A percentile compares a stretch with the other conserved stretches of the same genome.
Conservation (phyloP, 2,888 invertebrate genomes). For the Pollenia griseotomentosa region DNA sequence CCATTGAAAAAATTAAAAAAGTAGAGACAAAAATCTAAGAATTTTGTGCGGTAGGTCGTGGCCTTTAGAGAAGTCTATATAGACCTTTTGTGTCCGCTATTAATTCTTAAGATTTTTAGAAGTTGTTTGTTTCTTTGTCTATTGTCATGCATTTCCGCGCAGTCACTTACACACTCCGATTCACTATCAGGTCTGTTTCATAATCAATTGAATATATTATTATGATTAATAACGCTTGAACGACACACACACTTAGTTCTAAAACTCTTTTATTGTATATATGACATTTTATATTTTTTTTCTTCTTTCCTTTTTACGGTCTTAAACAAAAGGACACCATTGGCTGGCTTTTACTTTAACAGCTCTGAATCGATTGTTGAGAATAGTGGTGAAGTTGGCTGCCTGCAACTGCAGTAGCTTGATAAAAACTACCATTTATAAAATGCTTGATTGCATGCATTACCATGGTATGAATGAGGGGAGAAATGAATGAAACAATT, state of each 20-base stretch:
- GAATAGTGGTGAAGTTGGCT: neutral
- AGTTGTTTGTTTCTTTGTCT: conserved; percentile 22
- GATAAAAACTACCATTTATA: conserved; percentile 12
- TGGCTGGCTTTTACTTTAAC: conserved; percentile 28
- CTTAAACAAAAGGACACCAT: conserved; percentile 64
- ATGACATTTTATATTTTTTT: conserved; percentile 15
- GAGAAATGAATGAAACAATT: conserved; percentile 30
- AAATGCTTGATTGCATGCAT: conserved; percentile 9
- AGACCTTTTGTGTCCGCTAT: conserved; percentile 51
- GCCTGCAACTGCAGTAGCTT: conserved; percentile 43
- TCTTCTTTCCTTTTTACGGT: conserved; percentile 20
- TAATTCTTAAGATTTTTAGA: conserved; percentile 46
- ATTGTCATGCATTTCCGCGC: conserved; percentile 59
- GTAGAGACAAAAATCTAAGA: conserved; percentile 24
- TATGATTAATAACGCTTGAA: conserved; percentile 45
- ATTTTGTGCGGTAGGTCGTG: conserved; percentile 65
- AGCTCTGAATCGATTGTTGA: neutral
- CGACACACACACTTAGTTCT: conserved; percentile 17
- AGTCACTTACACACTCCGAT: conserved; percentile 24
- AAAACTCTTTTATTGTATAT: conserved; percentile 6
- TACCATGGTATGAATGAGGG: conserved; percentile 24
- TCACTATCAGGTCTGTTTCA: conserved; percentile 18
- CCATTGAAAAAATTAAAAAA: neutral
- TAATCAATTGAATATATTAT: conserved; percentile 62
- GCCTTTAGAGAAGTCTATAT: neutral